Percentiles rank a stretch among this genome's conserved stretches.
Conservation (phyloP, 2,797 vertebrate genomes). For the Hemibagrus guttatus region DNA sequence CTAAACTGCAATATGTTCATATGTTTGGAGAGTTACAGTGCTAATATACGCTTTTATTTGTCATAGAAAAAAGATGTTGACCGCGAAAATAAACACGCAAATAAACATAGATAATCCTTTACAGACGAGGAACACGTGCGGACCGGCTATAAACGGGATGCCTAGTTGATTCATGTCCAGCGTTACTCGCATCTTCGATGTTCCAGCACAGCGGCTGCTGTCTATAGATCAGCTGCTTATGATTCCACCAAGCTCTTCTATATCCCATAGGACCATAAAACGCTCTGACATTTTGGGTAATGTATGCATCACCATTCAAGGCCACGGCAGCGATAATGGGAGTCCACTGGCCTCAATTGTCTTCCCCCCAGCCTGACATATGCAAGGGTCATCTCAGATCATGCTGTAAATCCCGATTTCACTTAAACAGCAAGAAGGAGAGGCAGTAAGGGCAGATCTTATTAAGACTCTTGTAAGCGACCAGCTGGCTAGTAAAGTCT, state of each 20-base stretch:
- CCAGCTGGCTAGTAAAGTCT: conserved; percentile 70
- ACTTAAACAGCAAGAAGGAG: conserved; percentile 39
- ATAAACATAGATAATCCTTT: conserved; percentile 31
- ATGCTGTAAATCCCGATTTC: conserved; percentile 43
- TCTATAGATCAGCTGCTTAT: conserved; percentile 14
- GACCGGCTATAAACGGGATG: neutral
- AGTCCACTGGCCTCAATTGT: conserved; percentile 32
- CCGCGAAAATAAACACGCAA: conserved; percentile 28
- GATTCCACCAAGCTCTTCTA: conserved; percentile 10
- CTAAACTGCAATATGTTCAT: conserved; percentile 46
- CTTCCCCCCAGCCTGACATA: conserved; percentile 30
- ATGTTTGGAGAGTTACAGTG: conserved; percentile 10
- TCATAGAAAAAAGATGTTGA: conserved; percentile 26
- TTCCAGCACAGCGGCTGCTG: neutral
- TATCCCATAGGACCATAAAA: conserved; percentile 30
- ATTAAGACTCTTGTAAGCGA: conserved; percentile 64
- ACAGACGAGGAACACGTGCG: conserved; percentile 5
- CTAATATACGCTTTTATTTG: conserved; percentile 27
- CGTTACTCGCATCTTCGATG: neutral
- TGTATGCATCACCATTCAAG: conserved; percentile 46
- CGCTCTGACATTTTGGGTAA: conserved; percentile 39
- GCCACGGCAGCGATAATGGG: conserved; percentile 39
- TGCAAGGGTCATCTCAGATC: conserved; percentile 29
- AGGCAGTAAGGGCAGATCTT: conserved; percentile 44
- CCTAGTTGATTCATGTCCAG: neutral